Evolutionary conservation across 2,888 invertebrate genomes (phyloP).

Genomic region (Synergus laeviventris): DNA sequence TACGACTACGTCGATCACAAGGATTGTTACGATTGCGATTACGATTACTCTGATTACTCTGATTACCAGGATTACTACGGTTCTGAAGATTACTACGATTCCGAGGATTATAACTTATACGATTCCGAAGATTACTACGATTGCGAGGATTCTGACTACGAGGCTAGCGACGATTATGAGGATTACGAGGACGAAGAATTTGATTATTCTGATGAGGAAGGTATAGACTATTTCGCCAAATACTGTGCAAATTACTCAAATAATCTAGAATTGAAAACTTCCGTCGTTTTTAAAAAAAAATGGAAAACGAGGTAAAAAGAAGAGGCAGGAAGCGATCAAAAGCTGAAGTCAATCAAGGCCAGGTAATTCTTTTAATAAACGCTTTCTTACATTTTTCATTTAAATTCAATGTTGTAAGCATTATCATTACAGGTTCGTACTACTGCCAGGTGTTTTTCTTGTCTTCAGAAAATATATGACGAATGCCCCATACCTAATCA

Average conservation of each 20-base stretch:
- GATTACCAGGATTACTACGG: too few species aligned
- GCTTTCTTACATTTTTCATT: not conserved
- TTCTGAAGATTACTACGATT: too few species aligned
- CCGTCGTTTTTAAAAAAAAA: not conserved
- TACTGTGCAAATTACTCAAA: not conserved
- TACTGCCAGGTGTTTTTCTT: too few species aligned
- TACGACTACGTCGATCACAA: not conserved
- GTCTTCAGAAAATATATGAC: too few species aligned
- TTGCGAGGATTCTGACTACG: not conserved
- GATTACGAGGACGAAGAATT: not conserved
- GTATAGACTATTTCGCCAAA: not conserved
- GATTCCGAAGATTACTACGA: too few species aligned
- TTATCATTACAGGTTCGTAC: too few species aligned
- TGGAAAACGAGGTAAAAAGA: not conserved
- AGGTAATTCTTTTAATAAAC: not conserved
- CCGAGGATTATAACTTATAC: too few species aligned
- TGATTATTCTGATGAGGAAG: not conserved
- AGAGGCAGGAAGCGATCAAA: constrained; percentile 18
- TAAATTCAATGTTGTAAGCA: not conserved
- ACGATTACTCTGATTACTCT: too few species aligned
- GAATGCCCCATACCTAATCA: too few species aligned
- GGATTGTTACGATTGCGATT: not conserved
- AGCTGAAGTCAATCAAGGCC: not conserved
- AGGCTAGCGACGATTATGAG: not conserved
- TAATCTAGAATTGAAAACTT: not conserved